Percentiles rank a stretch among this genome's conserved stretches.
Evolutionary conservation across 2,888 invertebrate species (phyloP).

Genomic region (Andrena bucephala): DNA sequence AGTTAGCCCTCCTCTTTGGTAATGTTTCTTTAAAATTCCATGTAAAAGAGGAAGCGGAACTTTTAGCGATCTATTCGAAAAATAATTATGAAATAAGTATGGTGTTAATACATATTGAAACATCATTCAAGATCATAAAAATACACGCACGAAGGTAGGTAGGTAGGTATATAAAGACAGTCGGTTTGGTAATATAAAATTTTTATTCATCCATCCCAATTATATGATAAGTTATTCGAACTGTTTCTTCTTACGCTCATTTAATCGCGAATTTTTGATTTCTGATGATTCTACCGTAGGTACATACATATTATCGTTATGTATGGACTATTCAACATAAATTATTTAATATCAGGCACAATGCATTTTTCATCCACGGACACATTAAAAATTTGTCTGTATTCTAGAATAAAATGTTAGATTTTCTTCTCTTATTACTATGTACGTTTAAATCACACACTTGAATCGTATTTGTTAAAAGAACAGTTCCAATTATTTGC

Average conservation of each 20-base stretch:
- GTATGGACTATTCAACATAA: conserved; percentile 21
- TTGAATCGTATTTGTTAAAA: neutral
- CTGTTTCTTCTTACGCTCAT: conserved; percentile 9
- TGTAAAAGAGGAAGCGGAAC: neutral
- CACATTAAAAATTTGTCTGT: conserved; percentile 6
- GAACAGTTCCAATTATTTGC: conserved; percentile 20
- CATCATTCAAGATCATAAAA: neutral
- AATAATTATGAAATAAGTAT: neutral
- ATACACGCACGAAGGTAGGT: neutral
- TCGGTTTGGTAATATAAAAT: conserved; percentile 56
- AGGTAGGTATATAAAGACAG: conserved; percentile 5
- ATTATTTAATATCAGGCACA: conserved; percentile 22
- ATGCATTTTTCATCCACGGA: conserved; percentile 22
- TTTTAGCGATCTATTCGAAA: neutral
- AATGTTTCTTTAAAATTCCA: neutral
- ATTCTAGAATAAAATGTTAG: conserved; percentile 7
- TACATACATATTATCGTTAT: conserved; percentile 17
- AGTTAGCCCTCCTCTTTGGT: neutral
- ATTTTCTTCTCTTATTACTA: conserved; percentile 10
- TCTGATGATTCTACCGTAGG: conserved; percentile 11
- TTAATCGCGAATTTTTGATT: conserved; percentile 17
- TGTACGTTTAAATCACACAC: conserved; percentile 4
- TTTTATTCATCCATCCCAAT: conserved; percentile 54
- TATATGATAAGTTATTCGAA: conserved; percentile 34
- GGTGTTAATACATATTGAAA: neutral